Evolutionary conservation across 2,113 vertebrate species (phyloP), one percentile per base, ranked within the genome.

Genomic region (Xenopus laevis): DNA sequence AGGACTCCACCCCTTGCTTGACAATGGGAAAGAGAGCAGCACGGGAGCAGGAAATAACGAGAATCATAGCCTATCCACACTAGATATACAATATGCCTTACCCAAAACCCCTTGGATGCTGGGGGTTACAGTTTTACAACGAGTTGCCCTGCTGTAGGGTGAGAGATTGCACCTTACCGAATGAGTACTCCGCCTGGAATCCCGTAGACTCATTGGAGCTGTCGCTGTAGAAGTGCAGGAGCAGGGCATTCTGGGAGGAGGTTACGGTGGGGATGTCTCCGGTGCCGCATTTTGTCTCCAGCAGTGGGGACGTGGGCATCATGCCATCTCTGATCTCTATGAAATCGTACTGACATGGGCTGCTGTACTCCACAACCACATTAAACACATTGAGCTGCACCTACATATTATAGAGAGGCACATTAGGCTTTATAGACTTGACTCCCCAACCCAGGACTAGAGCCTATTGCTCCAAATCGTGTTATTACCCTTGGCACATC

Each of bases 281-380:
- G 62, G 71, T 84, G 20, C 86, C 85, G 78, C 85, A 88, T 0
- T 79, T 83, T 68, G 79, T 79, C 15, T 84, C 85, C 68, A 78
- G 58, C 71, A 81, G 78, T 46, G 83, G 82, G 33, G 86, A 84
- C 0, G 58, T 69, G 20, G 65, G 65, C 77, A 0, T 78, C 63
- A 84, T 79, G 68, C 86, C 84, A 23, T 86, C 84, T 3, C 79
- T 81, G 78, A 87, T 82, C 55, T 86, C 71, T 79, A 88, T 64
- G 33, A 79, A 82, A 72, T 88, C 85, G 4, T 81, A 86, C 55
- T 59, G 60, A 46, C 85, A 88, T 64, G 53, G 65, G 64, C 75
- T 4, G 21, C 79, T 78, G 0, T 79, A 59, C 79, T 88, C 83
- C 82, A 88, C 72, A 62, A 84, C 84, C 79, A 87, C 86, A 33